Percentiles rank a stretch among this genome's conserved stretches.
These are phyloP conservation scores for Mesoligia furuncula DNA, from an alignment of 2,888 invertebrate genomes.

Conservation along the genomic window DNA sequence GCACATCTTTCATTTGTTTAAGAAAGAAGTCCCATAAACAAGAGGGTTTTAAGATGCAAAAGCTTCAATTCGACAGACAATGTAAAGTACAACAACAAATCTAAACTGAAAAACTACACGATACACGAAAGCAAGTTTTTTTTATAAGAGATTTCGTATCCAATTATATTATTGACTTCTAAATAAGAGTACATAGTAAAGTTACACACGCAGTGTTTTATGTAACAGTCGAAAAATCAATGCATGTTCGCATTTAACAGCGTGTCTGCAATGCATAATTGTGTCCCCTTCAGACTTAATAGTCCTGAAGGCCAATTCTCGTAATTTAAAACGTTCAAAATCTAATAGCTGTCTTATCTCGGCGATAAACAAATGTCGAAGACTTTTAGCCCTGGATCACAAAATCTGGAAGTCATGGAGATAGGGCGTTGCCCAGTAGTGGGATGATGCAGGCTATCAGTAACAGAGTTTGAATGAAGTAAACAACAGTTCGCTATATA, in stretches of 20 bases:
- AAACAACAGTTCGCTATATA: background rate
- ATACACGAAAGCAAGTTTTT: background rate
- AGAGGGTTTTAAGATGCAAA: background rate
- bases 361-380: no score
- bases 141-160: background rate
- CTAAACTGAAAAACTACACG: background rate
- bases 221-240: constrained; percentile 13
- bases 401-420: background rate
- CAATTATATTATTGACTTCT: background rate
- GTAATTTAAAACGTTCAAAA: no score
- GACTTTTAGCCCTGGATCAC: background rate
- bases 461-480: background rate
- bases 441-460: background rate
- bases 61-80: background rate
- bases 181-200: background rate
- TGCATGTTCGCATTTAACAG: background rate
- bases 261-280: background rate
- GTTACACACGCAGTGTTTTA: constrained; percentile 11
- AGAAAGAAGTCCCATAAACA: background rate
- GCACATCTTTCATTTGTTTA: background rate
- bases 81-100: background rate
- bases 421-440: background rate
- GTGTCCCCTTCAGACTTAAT: background rate
- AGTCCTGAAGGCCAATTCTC: background rate
- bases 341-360: no score